Conservation (phyloP, 1,140 invertebrate genomes). For the Sarcophaga peregrina region DNA sequence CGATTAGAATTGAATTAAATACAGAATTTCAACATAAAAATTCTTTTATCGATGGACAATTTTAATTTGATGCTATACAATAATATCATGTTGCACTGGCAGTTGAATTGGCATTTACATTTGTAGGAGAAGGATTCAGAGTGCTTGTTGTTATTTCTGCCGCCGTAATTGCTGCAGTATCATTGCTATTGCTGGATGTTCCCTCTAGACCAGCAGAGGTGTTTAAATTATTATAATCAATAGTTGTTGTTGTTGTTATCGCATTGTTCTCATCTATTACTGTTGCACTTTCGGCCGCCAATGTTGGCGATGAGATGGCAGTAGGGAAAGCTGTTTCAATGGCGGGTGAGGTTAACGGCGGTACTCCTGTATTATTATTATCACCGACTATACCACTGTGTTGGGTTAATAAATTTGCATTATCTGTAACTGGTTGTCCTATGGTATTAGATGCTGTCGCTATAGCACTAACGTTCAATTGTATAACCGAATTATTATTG, state of each 20-base stretch:
- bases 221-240: constrained; percentile 22
- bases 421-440: constrained; percentile 25
- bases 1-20: not conserved
- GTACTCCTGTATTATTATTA: constrained; percentile 22
- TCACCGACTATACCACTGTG: constrained; percentile 56
- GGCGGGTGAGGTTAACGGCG: constrained; percentile 11
- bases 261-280: not conserved
- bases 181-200: constrained; percentile 19
- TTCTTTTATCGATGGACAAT: constrained; percentile 12
- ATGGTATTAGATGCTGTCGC: not conserved
- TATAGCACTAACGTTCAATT: constrained; percentile 18
- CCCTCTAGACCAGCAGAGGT: constrained; percentile 28
- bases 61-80: constrained; percentile 17
- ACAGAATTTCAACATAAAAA: not conserved
- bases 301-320: not conserved
- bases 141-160: not conserved
- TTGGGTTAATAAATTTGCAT: constrained; percentile 49
- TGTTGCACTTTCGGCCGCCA: not conserved
- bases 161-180: not conserved
- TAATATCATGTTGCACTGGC: constrained; percentile 37
- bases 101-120: constrained; percentile 21
- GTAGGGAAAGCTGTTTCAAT: not conserved
- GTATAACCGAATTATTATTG: constrained; percentile 56
- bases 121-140: not conserved
- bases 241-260: not conserved